Evolutionary conservation across 2,888 invertebrate genomes (phyloP), one percentile per base, ranked within the genome.

Genomic region (Tinea semifulvella): DNA sequence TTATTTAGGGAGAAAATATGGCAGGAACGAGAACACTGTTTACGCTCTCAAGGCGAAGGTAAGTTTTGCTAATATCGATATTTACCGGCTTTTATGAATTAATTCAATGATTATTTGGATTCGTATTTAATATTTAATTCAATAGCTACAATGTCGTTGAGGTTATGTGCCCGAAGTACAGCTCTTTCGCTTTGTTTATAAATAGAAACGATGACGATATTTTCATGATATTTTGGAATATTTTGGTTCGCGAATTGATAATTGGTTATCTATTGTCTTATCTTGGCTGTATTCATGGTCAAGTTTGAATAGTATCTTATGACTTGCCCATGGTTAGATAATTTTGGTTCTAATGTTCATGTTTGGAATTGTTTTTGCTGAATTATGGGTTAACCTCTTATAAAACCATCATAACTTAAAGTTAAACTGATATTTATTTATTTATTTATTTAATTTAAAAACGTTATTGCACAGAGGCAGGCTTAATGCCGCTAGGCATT

Each of bases 41-140:
- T 71, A 73, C 61, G 81, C 82, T 46, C 67, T 81, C 53, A 80
- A 81, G 66, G 66, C 66, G 52, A 82, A 81, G 81, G 81, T 80
- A 64, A 65, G 62, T 56, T 43, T 20, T 6, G 14, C 19, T 7
- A 28, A 11, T 19, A 22, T 2, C 2, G 2, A 42, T 42, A 42
- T 19, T 42, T 7, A 18, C n/a, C 42, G 46, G 49, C 46, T 51
- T 48, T 51, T 45, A 31, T 31, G 31, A 31, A n/a, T 31, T 31
- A 13, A 31, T 31, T 31, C 6, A 2, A 31, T 2, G 26, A 26
- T n/a, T 26, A 6, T 26, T 26, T 26, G 2, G 10, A 11, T 26
- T 26, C 11, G 2, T 14, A 31, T 14, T 2, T 31, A 2, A 14
- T 31, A 3, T 31, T 31, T 3, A 2, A 31, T 31, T 2, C 14